Base-by-base conservation (phyloP, 1,140 invertebrate species). In the Prorops nasuta region DNA sequence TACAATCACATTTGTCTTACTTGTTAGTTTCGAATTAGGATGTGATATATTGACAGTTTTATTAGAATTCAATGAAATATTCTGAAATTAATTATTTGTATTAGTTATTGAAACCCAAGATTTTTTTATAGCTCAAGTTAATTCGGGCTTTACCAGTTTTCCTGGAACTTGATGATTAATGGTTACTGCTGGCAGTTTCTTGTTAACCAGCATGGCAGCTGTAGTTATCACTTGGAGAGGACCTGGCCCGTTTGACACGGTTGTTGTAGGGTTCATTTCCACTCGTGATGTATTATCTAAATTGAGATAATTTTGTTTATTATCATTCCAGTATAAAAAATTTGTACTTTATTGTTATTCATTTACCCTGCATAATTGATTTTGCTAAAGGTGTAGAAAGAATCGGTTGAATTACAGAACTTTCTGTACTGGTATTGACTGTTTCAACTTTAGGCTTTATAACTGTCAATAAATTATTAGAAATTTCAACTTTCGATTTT, bases 1-100 rank as follows among this genome's bases (percentile, higher is more conserved):
- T 19, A 77, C 62, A 39, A 77, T 72, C 12, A 76, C 64, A 32
- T 75, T 76, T 35, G 64, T 60, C 51, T 73, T 76, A 47, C 56
- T 49, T 3, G 48, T 46, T 51, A 72, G 60, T 46, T 65, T 72
- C 21, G 62, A 31, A 24, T 64, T 64, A 12, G 62, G 32, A 50
- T 69, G 43, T 56, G 58, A 54, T 47, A 66, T 56, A 58, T 66
- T 69, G 49, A 70, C 46, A 49, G 53, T 57, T 57, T 66, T 67
- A 49, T 58, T 59, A 20, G 60, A 64, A 54, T 65, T 66, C 41
- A 66, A 22, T 15, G 57, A 56, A 32, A 60, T 52, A 51, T 54
- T 47, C 67, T 68, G 37, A 39, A 34, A 48, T 28, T 18, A 42
- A 40, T 20, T 7, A 42, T 39, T 42, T 38, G 18, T 40, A 40